These are phyloP conservation scores for Todiramphus saurophagus DNA, from an alignment of 2,113 vertebrate genomes.

Conservation along the genomic window DNA sequence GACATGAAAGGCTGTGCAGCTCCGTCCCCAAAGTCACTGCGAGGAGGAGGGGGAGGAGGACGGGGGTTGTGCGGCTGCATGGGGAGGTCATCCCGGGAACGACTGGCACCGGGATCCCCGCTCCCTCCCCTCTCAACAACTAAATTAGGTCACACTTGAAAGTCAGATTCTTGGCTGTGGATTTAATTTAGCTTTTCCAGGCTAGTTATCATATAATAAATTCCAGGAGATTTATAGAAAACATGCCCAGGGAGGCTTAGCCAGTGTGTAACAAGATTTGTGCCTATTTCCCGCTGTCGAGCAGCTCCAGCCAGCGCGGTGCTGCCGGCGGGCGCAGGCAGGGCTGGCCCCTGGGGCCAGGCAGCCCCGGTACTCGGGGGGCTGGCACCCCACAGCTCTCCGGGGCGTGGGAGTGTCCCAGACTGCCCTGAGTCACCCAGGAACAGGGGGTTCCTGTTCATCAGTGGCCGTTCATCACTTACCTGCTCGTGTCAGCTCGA, in stretches of 20 bases:
- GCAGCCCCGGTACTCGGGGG: background rate
- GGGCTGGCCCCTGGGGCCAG: background rate
- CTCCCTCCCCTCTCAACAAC: background rate
- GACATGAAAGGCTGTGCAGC: background rate
- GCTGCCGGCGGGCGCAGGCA: background rate
- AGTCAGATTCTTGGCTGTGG: conserved; percentile 59
- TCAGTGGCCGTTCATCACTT: background rate
- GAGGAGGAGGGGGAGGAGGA: background rate
- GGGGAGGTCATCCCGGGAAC: background rate
- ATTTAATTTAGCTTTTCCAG: conserved; percentile 67
- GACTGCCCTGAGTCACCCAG: conserved; percentile 10
- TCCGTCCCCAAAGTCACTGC: conserved; percentile 9
- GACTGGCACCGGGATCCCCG: conserved; percentile 22
- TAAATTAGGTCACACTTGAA: conserved; percentile 57
- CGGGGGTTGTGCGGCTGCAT: background rate
- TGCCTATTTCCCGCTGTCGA: background rate
- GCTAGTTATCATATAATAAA: conserved; percentile 62
- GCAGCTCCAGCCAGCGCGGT: background rate
- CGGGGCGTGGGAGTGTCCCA: accelerated
- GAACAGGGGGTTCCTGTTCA: background rate
- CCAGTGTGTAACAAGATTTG: conserved; percentile 60
- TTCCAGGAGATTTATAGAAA: conserved; percentile 67
- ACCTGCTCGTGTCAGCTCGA: background rate
- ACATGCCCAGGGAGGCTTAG: conserved; percentile 63
- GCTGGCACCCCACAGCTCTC: background rate